Evolutionary conservation across 2,113 vertebrate species (phyloP).

Genomic region (Falco punctatus): DNA sequence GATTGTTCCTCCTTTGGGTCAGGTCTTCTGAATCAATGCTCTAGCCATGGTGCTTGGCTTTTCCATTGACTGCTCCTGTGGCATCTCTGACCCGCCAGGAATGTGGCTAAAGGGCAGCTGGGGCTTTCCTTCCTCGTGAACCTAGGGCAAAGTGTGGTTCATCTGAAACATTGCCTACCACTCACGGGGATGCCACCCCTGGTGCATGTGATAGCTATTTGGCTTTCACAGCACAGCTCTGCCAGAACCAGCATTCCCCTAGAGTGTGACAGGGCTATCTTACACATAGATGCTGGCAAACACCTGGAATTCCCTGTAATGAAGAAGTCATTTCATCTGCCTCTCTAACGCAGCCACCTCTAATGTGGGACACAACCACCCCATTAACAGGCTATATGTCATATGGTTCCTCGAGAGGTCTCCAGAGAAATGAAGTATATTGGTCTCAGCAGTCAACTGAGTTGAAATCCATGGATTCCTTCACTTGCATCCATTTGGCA

Average conservation of each 20-base stretch:
- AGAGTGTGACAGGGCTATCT: background rate
- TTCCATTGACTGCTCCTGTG: constrained; percentile 35
- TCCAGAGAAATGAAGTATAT: background rate
- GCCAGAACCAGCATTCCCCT: background rate
- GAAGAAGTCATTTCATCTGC: background rate
- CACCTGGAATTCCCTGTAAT: background rate
- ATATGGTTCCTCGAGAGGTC: background rate
- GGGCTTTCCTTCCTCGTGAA: background rate
- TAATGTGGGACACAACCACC: background rate
- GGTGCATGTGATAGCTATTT: background rate
- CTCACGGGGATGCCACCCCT: background rate
- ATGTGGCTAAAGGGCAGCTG: constrained; percentile 49
- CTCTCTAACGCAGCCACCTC: background rate
- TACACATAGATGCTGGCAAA: background rate
- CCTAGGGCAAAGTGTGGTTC: constrained; percentile 13
- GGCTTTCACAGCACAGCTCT: background rate
- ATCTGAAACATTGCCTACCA: background rate
- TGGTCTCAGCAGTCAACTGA: background rate
- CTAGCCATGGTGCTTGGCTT: background rate
- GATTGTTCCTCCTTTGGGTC: background rate
- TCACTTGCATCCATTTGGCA: background rate
- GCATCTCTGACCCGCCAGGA: constrained; percentile 34
- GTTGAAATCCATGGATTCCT: background rate
- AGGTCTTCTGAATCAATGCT: background rate
- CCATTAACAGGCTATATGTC: background rate